phyloP scores from a whole-genome alignment of 2,888 invertebrate genomes.

The Rhopalosiphum nymphaeae region DNA sequence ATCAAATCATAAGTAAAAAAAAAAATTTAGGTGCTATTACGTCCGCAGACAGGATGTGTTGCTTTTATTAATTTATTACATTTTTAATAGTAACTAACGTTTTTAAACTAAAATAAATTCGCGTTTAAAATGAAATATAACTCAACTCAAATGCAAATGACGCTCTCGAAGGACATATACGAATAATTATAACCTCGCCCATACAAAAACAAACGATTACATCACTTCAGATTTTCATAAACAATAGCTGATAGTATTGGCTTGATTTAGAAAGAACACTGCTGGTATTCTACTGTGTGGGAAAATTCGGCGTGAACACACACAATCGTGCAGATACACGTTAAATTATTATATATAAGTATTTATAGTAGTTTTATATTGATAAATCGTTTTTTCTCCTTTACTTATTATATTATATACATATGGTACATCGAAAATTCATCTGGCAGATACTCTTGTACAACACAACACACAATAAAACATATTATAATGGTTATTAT shows the following conservation, averaged over 20 bases:
- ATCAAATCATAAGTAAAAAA: neutral
- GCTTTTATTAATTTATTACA: neutral
- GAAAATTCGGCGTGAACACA: constrained; percentile 27
- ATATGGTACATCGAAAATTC: neutral
- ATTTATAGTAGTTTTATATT: neutral
- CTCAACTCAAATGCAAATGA: neutral
- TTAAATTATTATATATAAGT: neutral
- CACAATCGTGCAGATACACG: neutral
- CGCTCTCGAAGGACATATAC: neutral
- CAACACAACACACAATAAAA: constrained; percentile 35
- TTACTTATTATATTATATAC: neutral
- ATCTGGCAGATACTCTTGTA: constrained; percentile 48
- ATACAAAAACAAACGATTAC: neutral
- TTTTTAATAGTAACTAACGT: neutral
- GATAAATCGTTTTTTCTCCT: constrained; percentile 54
- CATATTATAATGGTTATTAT: constrained; percentile 58
- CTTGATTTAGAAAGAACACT: neutral
- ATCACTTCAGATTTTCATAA: neutral
- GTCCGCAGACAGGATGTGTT: neutral
- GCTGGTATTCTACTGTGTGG: constrained; percentile 1
- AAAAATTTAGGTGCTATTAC: neutral
- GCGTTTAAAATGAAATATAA: neutral
- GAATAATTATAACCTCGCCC: neutral
- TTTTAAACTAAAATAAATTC: neutral
- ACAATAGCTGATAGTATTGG: neutral